These are phyloP conservation scores for Oxyruncus cristatus DNA, from an alignment of 2,113 vertebrate species.

Conservation along the genomic window DNA sequence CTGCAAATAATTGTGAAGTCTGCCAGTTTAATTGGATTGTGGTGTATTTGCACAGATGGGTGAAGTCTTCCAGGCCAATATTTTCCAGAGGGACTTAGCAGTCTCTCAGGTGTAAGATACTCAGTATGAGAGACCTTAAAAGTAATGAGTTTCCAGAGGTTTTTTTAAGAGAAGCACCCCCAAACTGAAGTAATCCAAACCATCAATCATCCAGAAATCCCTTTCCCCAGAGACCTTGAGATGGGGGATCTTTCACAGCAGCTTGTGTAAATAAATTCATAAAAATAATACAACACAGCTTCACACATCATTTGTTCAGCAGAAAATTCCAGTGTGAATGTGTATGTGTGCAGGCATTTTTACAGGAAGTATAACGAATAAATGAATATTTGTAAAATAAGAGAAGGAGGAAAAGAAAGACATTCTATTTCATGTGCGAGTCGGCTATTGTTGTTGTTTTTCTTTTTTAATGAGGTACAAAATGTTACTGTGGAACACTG, in stretches of 20 bases:
- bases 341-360: background rate
- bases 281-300: background rate
- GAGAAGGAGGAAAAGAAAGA: background rate
- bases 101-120: background rate
- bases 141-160: background rate
- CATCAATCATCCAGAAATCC: background rate
- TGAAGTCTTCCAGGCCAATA: constrained; percentile 11
- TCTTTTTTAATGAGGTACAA: constrained; percentile 30
- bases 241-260: background rate
- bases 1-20: constrained; percentile 52
- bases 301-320: background rate
- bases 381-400: background rate
- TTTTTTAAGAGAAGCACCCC: background rate
- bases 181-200: background rate
- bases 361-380: background rate
- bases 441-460: background rate
- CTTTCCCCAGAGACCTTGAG: background rate
- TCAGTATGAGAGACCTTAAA: background rate
- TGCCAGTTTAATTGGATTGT: constrained; percentile 40
- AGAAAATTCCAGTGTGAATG: background rate
- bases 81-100: constrained; percentile 27
- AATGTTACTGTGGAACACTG: constrained; percentile 33
- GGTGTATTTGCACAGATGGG: constrained; percentile 39
- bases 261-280: background rate
- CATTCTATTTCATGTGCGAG: background rate